These are phyloP conservation scores for Cerastis leucographa DNA, from an alignment of 2,888 invertebrate genomes.

Conservation along the genomic window DNA sequence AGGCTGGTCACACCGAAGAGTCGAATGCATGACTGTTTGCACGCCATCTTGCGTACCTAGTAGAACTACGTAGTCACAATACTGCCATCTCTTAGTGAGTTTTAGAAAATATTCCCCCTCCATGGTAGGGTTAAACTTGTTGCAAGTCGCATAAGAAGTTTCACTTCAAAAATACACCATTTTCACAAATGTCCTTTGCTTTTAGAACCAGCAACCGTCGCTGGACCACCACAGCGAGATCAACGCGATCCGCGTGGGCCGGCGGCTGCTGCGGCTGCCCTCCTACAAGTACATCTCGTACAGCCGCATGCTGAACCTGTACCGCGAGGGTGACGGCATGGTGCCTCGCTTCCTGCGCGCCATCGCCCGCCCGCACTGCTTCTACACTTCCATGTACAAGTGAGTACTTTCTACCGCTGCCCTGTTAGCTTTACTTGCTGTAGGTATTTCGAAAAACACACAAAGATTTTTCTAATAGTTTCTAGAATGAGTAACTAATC, in stretches of 20 bases:
- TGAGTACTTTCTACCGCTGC: conserved; percentile 70
- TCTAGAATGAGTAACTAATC: background rate
- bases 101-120: no score
- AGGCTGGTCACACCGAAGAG: no score
- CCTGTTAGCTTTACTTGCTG: background rate
- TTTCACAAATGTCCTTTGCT: background rate
- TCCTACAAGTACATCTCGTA: conserved; percentile 84
- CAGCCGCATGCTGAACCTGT: conserved; percentile 80
- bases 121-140: no score
- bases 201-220: conserved; percentile 70
- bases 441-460: background rate
- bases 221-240: conserved; percentile 80
- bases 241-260: conserved; percentile 82
- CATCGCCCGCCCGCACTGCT: conserved; percentile 82
- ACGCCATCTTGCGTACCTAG: no score
- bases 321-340: conserved; percentile 85
- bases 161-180: no score
- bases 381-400: conserved; percentile 87
- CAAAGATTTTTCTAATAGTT: background rate
- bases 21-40: no score
- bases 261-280: conserved; percentile 77
- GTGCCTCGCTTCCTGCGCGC: conserved; percentile 84
- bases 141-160: no score
- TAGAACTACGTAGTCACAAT: no score
- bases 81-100: no score